Evolutionary conservation across 2,888 invertebrate genomes (phyloP), one percentile per base, ranked within the genome.

Genomic region (Portevinia maculata): DNA sequence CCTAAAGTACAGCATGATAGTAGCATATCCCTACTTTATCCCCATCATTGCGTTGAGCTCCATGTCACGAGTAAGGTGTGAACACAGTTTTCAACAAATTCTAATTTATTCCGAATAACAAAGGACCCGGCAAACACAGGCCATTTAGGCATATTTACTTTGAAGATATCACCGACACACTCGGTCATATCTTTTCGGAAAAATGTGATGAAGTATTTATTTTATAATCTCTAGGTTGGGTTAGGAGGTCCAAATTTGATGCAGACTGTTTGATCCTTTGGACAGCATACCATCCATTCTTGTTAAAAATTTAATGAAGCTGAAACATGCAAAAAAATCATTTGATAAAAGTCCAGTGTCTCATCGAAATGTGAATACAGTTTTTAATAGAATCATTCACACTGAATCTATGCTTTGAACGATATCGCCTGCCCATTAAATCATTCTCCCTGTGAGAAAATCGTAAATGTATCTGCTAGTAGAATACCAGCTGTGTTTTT

Each of bases 41-140:
- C 30, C 34, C 48, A 34, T 44, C 39, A 21, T 17, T 1, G 8
- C 13, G 46, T 17, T 15, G 15, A 52, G 9, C 70, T 55, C 64
- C 44, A 55, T 53, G 44, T 67, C 44, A 21, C 19, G 17, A 41
- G 37, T 13, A 39, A 13, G 74, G 64, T 64, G 64, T 32, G 50
- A 74, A 64, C 44, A 73, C 39, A 57, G 50, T 17, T 48, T 50
- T 21, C 39, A 15, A 50, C 52, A 62, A 53, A 62, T 62, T 62
- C 62, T 62, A 55, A 73, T 73, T 73, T 73, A 73, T 73, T 44
- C 71, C 21, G 52, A 44, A 60, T 39, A 52, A 67, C 50, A 37
- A 65, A 69, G 55, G 15, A 55, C 7, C 46, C 48, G 73, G 9
- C 55, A 34, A 37, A 57, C 64, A 55, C 73, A 64, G 57, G 74